Conservation (phyloP, 2,113 vertebrate genomes). For the Ginglymostoma cirratum region DNA sequence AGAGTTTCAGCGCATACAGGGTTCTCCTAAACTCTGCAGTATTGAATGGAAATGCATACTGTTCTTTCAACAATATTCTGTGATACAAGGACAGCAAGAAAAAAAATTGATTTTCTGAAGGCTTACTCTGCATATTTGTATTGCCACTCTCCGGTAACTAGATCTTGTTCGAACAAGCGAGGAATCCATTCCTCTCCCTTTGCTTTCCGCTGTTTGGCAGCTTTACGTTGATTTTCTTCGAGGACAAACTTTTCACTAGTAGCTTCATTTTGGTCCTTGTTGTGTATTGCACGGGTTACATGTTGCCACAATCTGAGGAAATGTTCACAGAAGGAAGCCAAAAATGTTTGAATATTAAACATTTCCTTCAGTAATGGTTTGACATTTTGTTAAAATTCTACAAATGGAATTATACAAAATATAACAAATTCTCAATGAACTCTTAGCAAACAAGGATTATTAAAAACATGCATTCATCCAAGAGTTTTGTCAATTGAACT, state of each 20-base stretch:
- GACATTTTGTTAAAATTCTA: neutral
- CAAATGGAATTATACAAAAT: neutral
- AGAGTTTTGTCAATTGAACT: neutral
- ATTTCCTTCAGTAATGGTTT: neutral
- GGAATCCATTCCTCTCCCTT: conserved; percentile 82
- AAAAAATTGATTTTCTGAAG: neutral
- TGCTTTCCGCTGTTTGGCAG: conserved; percentile 82
- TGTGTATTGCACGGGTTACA: conserved; percentile 89
- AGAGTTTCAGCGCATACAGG: neutral
- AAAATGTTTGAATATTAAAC: neutral
- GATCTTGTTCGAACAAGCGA: conserved; percentile 83
- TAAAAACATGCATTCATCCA: neutral
- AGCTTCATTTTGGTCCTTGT: conserved; percentile 94
- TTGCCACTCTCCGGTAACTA: conserved; percentile 88
- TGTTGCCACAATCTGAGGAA: conserved; percentile 87
- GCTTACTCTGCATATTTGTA: conserved; percentile 94
- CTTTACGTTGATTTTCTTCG: conserved; percentile 88
- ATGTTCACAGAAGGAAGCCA: conserved; percentile 29
- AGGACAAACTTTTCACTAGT: conserved; percentile 90
- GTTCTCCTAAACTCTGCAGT: neutral
- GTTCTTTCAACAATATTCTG: neutral
- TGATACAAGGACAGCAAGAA: neutral
- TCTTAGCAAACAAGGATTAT: neutral
- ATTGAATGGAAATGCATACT: neutral
- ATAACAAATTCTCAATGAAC: neutral